Evolutionary conservation across 2,888 invertebrate species (phyloP).

Genomic region (Ochlodes sylvanus): DNA sequence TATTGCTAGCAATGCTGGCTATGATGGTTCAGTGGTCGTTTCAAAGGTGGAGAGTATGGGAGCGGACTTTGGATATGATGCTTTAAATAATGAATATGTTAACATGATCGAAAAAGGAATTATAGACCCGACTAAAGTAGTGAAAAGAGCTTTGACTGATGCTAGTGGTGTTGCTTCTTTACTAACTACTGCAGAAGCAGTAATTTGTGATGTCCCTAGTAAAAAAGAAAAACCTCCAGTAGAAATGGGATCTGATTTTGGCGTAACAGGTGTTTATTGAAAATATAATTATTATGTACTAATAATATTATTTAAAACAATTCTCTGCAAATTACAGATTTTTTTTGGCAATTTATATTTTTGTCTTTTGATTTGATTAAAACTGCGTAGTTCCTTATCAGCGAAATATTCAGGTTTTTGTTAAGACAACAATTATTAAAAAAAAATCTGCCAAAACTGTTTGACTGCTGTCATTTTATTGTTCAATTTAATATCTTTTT

Average conservation of each 20-base stretch:
- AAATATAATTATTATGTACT: slow-evolving; percentile 12
- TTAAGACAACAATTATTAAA: too few species aligned
- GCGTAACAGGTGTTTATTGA: slow-evolving; percentile 45
- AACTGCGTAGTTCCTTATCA: too few species aligned
- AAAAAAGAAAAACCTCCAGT: slow-evolving; percentile 45
- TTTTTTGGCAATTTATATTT: neutral
- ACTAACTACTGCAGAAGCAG: slow-evolving; percentile 94
- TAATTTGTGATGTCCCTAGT: slow-evolving; percentile 91
- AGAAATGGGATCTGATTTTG: slow-evolving; percentile 41
- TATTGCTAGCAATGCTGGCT: slow-evolving; percentile 96
- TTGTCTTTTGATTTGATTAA: neutral
- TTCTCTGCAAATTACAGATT: neutral
- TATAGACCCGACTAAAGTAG: slow-evolving; percentile 96
- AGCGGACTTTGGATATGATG: slow-evolving; percentile 94
- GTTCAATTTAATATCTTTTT: too few species aligned
- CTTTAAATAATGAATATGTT: slow-evolving; percentile 93
- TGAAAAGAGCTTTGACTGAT: slow-evolving; percentile 70
- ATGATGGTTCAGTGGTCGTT: slow-evolving; percentile 94
- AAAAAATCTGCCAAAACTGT: too few species aligned
- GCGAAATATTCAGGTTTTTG: too few species aligned
- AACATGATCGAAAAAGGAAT: slow-evolving; percentile 96
- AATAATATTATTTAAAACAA: neutral
- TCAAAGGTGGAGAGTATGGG: slow-evolving; percentile 93
- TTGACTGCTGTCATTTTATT: too few species aligned
- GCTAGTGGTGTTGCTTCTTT: slow-evolving; percentile 78